Evolutionary conservation across 2,888 invertebrate genomes (phyloP), one percentile per base, ranked within the genome.

Genomic region (Scotopteryx bipunctaria): DNA sequence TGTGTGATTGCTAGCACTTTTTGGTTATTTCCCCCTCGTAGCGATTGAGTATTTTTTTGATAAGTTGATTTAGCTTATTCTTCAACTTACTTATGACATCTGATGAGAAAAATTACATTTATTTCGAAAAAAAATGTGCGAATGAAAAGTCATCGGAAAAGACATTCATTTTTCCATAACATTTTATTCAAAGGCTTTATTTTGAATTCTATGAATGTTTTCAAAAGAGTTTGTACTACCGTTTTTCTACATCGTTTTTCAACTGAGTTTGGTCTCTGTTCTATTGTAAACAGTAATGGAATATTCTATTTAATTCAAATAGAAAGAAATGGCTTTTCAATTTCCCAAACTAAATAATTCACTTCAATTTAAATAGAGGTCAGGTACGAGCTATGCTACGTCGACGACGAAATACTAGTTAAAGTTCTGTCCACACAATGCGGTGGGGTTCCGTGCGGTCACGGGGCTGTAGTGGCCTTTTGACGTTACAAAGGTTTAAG

Each of bases 351-450:
- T 45, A 41, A 45, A 37, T 47, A 37, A 47, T 47, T 47, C 46
- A 42, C 32, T 37, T 23, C 37, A 42, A 52, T 42, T 38, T 52
- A 43, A 46, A 46, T 37, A 51, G 33, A 37, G 40, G 44, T 51
- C 41, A 36, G 42, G 45, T 52, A 51, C 29, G 14, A 38, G 35
- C 29, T 43, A 43, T 50, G 44, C 13, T 32, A 36, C 32, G 33
- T 42, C 19, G 27, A 32, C 31, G 32, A 36, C 23, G 6, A 33
- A 21, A 37, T 44, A 42, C 42, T 13, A 19, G 15, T 15, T 46
- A 29, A 52, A 29, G 31, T 16, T 8, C 6, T 4, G 1, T 5
- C 16, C 15, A 33, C 23, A 44, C 27, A 14, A 37, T n/a, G 31
- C 31, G 31, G 21, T n/a, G 32, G 13, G 15, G n/a, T 33, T 3